Conservation (phyloP, 2,113 vertebrate species). For the Sander lucioperca region DNA sequence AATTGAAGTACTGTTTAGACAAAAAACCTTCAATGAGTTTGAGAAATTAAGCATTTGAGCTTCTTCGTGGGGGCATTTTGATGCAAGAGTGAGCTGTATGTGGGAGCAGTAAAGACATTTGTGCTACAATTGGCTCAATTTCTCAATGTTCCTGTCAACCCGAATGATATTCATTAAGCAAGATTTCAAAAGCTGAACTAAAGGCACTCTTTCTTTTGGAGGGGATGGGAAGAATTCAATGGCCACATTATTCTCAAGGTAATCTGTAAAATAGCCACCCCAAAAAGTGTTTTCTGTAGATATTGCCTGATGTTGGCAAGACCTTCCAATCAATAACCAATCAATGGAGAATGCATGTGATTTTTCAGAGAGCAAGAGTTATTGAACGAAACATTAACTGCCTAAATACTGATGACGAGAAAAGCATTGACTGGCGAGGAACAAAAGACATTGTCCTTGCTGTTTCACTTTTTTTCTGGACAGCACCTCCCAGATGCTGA, state of each 20-base stretch:
- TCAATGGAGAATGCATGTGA: constrained; percentile 17
- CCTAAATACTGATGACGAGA: not conserved
- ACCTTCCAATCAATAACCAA: constrained; percentile 25
- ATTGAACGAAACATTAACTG: constrained; percentile 10
- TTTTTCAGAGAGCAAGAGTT: constrained; percentile 17
- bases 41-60: not conserved
- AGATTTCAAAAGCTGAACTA: not conserved
- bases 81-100: not conserved
- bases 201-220: not conserved
- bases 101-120: not conserved
- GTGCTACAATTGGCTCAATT: not conserved
- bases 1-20: not conserved
- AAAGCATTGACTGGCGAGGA: not conserved
- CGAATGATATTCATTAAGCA: not conserved
- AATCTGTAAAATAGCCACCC: not conserved
- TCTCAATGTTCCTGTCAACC: not conserved
- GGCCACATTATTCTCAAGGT: not conserved
- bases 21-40: not conserved
- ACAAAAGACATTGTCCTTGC: not conserved
- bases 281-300: not conserved
- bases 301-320: not conserved
- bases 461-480: not conserved
- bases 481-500: not conserved
- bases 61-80: not conserved
- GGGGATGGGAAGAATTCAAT: not conserved